Conservation (phyloP, 23 tunicate species). For the Botrylloides violaceus region DNA sequence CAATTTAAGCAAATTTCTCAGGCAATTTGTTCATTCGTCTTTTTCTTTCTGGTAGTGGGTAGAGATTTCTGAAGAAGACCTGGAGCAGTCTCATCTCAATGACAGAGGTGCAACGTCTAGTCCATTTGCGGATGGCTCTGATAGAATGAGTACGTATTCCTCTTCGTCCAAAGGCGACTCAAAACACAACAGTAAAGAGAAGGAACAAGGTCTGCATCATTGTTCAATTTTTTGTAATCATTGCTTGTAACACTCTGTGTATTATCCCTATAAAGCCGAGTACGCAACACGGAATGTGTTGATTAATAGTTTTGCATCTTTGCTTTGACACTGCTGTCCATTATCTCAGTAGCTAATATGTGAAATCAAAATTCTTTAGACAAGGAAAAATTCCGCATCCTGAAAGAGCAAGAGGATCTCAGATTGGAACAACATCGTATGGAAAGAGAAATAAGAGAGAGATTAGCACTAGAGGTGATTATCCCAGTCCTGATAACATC, state of each 20-base stretch:
- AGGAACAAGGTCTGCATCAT: constrained; percentile 17
- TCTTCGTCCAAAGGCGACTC: constrained; percentile 3
- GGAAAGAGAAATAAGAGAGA: constrained; percentile 59
- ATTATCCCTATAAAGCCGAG: no score
- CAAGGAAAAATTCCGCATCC: constrained; percentile 31
- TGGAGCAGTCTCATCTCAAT: constrained; percentile 19
- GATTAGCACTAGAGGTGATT: constrained; percentile 57
- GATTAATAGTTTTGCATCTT: no score
- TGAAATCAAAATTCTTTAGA: no score
- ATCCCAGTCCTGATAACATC: no score
- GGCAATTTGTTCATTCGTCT: neutral
- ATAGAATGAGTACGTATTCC: constrained; percentile 3
- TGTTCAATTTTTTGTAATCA: no score
- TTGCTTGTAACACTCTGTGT: no score
- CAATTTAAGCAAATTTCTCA: constrained; percentile 7
- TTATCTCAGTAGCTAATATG: no score
- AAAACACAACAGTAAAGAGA: neutral
- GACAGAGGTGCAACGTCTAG: neutral
- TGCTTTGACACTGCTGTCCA: no score
- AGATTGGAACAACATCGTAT: constrained; percentile 45
- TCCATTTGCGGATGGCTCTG: constrained; percentile 4
- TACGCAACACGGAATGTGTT: no score
- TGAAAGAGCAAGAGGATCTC: constrained; percentile 31
- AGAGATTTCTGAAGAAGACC: constrained; percentile 31
- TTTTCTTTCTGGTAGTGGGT: constrained; percentile 38